Base-by-base conservation (phyloP, 2,113 vertebrate species). In the Melanostigma gelatinosum region DNA sequence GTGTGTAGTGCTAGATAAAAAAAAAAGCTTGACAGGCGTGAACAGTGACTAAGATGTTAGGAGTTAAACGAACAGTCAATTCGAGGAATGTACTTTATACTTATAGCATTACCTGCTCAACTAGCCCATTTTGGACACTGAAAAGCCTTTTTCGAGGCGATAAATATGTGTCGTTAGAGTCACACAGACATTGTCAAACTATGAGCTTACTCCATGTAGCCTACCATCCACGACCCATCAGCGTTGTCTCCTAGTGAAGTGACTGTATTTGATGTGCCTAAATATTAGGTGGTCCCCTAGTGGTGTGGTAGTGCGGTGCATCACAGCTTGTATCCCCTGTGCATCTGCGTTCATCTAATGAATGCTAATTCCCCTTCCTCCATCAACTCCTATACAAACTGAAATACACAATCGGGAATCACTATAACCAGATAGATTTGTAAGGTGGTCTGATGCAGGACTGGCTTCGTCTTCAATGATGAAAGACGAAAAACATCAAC, bases 271-370 rank as follows among this genome's bases (percentile, higher is more conserved):
- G 46, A 71, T 69, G 34, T 78, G 58, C 69, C 40, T 61, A 52
- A 50, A 64, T 71, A 73, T 42, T 85, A 82, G 60, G 22, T 52
- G 29, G 27, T 36, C 68, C 80, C 85, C 81, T 75, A 55, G 84
- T 91, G 82, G 61, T 90, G 83, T 94, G 81, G 67, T 90, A 82
- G 72, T 85, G 54, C 20, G 32, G 62, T 87, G 63, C 42, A 44
- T 85, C 27, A 34, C 71, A 66, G 34, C 44, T 32, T 85, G 11
- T 44, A 63, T 22, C 70, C 63, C 44, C n/a, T 76, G 57, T 70
- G n/a, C 38, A 27, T 83, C 32, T 77, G 75, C 67, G 73, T 88
- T 84, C 54, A 75, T 52, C 1, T 27, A 8, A 42, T 86, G 63
- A 75, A 80, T 81, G 81, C 61, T 66, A 20, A 32, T 67, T 50